These are phyloP conservation scores for Ricordea florida DNA, from an alignment of 92 coral and sea anemone genomes.

Conservation along the genomic window DNA sequence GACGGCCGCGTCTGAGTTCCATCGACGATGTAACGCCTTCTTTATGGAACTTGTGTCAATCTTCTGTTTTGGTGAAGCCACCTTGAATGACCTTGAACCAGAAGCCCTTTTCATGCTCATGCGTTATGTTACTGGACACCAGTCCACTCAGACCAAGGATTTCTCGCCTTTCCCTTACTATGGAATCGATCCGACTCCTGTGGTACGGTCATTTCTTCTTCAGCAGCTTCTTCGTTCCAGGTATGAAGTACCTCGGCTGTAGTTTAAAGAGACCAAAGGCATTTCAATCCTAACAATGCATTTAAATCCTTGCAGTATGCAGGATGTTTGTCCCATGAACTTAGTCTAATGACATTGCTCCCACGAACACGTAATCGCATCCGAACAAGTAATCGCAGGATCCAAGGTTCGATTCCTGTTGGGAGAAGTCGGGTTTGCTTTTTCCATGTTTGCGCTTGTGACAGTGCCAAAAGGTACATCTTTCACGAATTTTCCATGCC, in stretches of 20 bases:
- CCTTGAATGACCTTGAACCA: conserved; percentile 11
- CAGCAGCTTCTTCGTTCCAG: conserved; percentile 79
- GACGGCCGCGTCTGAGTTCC: conserved; percentile 6
- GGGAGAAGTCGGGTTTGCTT: too few species aligned
- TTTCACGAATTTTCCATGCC: too few species aligned
- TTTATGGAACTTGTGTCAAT: conserved; percentile 83
- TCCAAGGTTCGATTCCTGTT: too few species aligned
- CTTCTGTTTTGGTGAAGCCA: conserved; percentile 72
- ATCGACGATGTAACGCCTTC: conserved; percentile 72
- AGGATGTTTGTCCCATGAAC: too few species aligned
- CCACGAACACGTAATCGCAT: too few species aligned
- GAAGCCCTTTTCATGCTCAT: conserved; percentile 40
- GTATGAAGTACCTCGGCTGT: not conserved
- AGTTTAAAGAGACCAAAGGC: not conserved
- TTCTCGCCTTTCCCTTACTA: conserved; percentile 71
- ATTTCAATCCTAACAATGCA: not conserved
- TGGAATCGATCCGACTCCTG: conserved; percentile 72
- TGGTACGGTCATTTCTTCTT: conserved; percentile 78
- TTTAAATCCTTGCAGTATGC: not conserved
- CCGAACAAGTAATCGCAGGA: too few species aligned
- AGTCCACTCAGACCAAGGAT: conserved; percentile 40
- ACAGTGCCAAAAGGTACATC: too few species aligned
- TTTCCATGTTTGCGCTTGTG: too few species aligned
- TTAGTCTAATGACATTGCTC: too few species aligned
- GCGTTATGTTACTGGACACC: conserved; percentile 52